phyloP scores from a whole-genome alignment of 1,140 invertebrate genomes.

The Melipona quadrifasciata region DNA sequence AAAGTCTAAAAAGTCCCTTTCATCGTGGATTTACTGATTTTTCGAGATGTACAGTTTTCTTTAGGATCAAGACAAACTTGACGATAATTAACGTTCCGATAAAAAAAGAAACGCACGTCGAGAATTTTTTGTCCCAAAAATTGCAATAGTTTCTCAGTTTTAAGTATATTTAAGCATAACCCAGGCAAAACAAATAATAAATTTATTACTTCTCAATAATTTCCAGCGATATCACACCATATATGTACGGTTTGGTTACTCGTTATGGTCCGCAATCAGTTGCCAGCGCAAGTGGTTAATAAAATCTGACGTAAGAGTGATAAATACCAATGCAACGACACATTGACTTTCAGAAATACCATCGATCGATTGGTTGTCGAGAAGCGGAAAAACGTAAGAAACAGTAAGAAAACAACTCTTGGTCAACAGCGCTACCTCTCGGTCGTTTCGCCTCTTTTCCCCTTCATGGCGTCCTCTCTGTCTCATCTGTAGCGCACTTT shows the following conservation, averaged over 20 bases:
- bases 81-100: neutral
- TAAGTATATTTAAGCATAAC: too few relatives aligned
- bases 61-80: neutral
- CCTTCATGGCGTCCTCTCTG: neutral
- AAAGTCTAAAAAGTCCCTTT: neutral
- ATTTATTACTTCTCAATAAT: too few relatives aligned
- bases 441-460: neutral
- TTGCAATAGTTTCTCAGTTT: too few relatives aligned
- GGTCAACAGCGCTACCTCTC: neutral
- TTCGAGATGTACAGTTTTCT: neutral
- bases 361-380: neutral
- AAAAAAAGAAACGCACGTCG: too few relatives aligned
- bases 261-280: too few relatives aligned
- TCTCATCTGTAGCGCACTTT: conserved; percentile 27
- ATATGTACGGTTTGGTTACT: too few relatives aligned
- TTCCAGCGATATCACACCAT: too few relatives aligned
- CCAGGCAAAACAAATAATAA: too few relatives aligned
- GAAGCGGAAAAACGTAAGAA: conserved; percentile 37
- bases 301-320: neutral
- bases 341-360: neutral
- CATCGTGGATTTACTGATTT: neutral
- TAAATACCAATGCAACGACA: neutral
- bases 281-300: too few relatives aligned
- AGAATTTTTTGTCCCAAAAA: too few relatives aligned
- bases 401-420: conserved; percentile 54